These are phyloP conservation scores for Bombus difficillimus DNA, from an alignment of 1,140 invertebrate genomes.

Conservation along the genomic window DNA sequence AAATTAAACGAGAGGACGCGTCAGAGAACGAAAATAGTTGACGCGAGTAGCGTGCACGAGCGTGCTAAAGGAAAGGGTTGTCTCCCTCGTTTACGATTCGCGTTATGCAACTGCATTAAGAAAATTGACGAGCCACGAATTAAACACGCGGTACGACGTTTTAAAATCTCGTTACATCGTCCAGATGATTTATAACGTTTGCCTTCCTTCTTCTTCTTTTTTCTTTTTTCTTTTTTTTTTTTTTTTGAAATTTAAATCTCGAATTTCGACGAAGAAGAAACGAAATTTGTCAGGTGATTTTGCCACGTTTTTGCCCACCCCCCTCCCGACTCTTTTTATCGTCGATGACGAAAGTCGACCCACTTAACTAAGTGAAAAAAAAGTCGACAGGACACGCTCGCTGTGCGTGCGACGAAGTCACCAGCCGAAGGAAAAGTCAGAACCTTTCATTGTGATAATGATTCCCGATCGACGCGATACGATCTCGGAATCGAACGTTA, in stretches of 20 bases:
- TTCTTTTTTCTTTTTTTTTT: not conserved
- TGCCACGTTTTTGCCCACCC: not conserved
- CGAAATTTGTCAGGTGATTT: not conserved
- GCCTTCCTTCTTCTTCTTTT: not conserved
- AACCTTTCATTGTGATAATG: constrained; percentile 17
- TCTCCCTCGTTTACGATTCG: not conserved
- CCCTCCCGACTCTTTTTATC: not conserved
- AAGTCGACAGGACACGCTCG: not conserved
- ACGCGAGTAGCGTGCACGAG: not conserved
- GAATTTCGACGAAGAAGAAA: not conserved
- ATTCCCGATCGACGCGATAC: not conserved
- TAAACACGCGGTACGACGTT: not conserved
- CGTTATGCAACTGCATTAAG: constrained; percentile 3
- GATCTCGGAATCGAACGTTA: not conserved
- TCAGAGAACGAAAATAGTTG: not conserved
- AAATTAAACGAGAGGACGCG: not conserved
- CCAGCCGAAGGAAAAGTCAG: not conserved
- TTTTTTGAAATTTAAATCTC: not conserved
- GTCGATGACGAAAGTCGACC: constrained; percentile 22
- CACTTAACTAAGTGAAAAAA: constrained; percentile 1
- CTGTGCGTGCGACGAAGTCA: not conserved
- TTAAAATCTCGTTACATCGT: not conserved
- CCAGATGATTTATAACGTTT: not conserved
- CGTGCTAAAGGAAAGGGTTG: too few species aligned
- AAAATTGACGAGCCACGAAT: not conserved